Evolutionary conservation across 2,797 vertebrate species (phyloP).

Genomic region (Threskiornis aethiopicus): DNA sequence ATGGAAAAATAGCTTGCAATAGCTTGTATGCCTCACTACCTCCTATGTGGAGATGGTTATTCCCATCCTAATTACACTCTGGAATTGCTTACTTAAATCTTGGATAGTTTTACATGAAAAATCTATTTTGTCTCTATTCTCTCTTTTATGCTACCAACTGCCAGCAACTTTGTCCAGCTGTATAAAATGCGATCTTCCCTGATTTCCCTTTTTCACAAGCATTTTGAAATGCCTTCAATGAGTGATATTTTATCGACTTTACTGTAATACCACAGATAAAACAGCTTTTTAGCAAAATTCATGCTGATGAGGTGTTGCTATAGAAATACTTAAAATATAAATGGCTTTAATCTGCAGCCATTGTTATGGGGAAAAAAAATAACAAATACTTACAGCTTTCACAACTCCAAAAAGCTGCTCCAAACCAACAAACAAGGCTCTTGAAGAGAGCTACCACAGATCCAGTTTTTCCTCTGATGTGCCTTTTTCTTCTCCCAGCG

Average conservation of each 20-base stretch:
- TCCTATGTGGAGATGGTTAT: background rate
- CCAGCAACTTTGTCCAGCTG: background rate
- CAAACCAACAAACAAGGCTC: background rate
- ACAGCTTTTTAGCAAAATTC: background rate
- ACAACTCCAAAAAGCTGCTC: background rate
- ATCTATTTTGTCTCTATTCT: background rate
- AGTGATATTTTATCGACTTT: background rate
- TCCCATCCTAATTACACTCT: background rate
- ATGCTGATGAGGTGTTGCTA: background rate
- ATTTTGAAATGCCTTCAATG: background rate
- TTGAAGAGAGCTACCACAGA: background rate
- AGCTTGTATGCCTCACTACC: background rate
- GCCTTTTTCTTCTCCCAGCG: background rate
- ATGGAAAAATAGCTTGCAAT: background rate
- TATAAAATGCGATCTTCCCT: background rate
- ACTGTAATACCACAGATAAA: background rate
- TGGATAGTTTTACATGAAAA: background rate
- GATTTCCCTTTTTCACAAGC: background rate
- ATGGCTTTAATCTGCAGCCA: background rate
- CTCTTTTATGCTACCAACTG: background rate
- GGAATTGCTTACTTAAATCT: background rate
- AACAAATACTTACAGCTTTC: background rate
- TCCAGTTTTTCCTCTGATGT: background rate
- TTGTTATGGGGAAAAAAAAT: background rate
- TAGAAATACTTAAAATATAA: slow-evolving; percentile 21